Percentiles rank a stretch among this genome's conserved stretches.
Conservation (phyloP, 2,888 invertebrate genomes). For the Prosopocoilus inquinatus region DNA sequence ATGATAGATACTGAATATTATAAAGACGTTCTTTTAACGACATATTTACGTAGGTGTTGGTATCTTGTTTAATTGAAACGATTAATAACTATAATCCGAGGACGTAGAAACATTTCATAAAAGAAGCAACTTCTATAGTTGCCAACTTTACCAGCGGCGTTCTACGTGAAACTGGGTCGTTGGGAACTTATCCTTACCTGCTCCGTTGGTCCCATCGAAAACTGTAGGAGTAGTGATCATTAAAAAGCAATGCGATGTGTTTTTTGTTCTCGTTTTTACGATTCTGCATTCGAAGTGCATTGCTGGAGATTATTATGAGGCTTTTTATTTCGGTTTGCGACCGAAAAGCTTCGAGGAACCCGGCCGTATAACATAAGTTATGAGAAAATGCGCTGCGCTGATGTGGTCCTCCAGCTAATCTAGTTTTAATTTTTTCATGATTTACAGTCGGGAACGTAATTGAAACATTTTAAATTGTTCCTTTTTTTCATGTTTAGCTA, state of each 20-base stretch:
- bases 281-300: conserved; percentile 21
- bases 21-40: too few species aligned
- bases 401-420: neutral
- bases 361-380: conserved; percentile 18
- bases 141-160: neutral
- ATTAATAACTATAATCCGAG: too few species aligned
- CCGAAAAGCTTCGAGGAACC: conserved; percentile 2
- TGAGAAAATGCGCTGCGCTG: neutral
- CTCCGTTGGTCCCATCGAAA: conserved; percentile 13
- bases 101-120: too few species aligned
- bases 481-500: too few species aligned
- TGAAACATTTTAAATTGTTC: neutral
- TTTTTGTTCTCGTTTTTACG: conserved; percentile 31
- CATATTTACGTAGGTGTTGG: too few species aligned
- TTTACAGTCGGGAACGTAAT: neutral
- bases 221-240: conserved; percentile 36
- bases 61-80: too few species aligned
- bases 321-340: conserved; percentile 13
- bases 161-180: neutral
- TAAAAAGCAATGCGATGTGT: conserved; percentile 39
- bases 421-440: conserved; percentile 4
- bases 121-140: neutral
- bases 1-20: too few species aligned
- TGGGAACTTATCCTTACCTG: conserved; percentile 16
- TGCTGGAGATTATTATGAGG: conserved; percentile 18